A percentile compares a stretch with the other conserved stretches of the same genome.
These are phyloP conservation scores for Rhagoletis zephyria DNA, from an alignment of 1,140 invertebrate genomes.

Conservation along the genomic window DNA sequence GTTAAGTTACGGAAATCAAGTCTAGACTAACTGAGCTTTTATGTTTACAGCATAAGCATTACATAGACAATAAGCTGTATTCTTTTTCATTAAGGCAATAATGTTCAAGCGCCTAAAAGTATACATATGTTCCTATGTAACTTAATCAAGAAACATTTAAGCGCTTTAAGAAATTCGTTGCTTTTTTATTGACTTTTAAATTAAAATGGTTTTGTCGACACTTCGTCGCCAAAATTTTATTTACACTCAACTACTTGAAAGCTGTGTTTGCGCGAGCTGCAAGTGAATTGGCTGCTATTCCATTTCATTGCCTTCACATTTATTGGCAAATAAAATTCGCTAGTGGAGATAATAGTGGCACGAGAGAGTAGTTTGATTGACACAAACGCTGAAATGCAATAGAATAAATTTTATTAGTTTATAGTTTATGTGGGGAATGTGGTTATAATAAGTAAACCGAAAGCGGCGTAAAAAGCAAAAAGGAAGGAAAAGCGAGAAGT, in stretches of 20 bases:
- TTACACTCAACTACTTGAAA: not conserved
- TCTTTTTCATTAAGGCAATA: not conserved
- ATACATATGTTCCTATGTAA: not conserved
- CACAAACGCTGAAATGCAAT: not conserved
- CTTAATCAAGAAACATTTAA: no score
- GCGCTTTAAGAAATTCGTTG: not conserved
- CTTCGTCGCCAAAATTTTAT: not conserved
- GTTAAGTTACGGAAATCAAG: no score
- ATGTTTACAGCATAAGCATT: not conserved
- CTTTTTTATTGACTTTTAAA: not conserved
- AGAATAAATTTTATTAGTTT: constrained; percentile 4
- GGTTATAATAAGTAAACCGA: not conserved
- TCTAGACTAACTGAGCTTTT: not conserved
- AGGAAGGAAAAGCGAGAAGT: no score
- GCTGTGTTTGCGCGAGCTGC: not conserved
- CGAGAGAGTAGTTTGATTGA: not conserved
- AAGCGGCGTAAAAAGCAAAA: no score
- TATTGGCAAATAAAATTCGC: not conserved
- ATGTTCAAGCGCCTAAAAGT: not conserved
- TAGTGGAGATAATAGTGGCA: not conserved
- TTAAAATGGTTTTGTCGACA: not conserved
- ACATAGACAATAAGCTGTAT: not conserved
- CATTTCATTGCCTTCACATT: not conserved
- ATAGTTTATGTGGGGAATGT: not conserved
- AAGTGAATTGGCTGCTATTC: not conserved